Base-by-base conservation (phyloP, 2,113 vertebrate species). In the Dinomys branickii region DNA sequence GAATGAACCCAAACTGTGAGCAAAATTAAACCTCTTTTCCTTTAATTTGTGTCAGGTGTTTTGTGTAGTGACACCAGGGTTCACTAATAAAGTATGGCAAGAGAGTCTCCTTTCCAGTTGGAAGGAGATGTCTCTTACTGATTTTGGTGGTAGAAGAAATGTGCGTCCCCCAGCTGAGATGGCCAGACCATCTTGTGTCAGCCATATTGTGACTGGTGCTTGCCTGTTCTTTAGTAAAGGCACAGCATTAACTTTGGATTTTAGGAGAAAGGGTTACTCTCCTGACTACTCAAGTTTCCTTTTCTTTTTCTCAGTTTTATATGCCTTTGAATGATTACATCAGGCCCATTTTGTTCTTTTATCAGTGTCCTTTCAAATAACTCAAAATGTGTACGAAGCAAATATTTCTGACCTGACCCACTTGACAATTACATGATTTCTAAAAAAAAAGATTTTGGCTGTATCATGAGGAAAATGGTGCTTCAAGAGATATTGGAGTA, bases 81-180 rank as follows among this genome's bases (percentile, higher is more conserved):
- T 30, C 3, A 35, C 28, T 54, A 35, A 19, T 54, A 14, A 17
- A 33, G 22, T 61, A 14, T 3, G 35, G 10, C 44, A 22, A 80
- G 9, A 59, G 35, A 80, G 16, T n/a, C 2, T 12, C 33, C 90
- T 73, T n/a, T 19, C 20, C 3, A 75, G 47, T 56, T 90, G 24
- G 17, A 90, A 90, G 56, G 54, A 54, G 6, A 30, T 2, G 12
- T 26, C 22, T 41, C 38, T 5, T 20, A 44, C 71, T 75, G 71
- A 77, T 77, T 50, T 77, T 11, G 1, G n/a, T 35, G 35, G 28
- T 12, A 20, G 17, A 78, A 41, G 33, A 30, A 73, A 56, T 41
- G 0, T 52, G 0, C 17, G 35, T 9, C 50, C 10, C 5, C 1
- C 9, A 59, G 1, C 26, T 33, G 20, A 52, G 38, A 24, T 73